These are phyloP conservation scores for Epizoanthus illoricatus DNA, from an alignment of 92 coral and sea anemone genomes.

Conservation along the genomic window DNA sequence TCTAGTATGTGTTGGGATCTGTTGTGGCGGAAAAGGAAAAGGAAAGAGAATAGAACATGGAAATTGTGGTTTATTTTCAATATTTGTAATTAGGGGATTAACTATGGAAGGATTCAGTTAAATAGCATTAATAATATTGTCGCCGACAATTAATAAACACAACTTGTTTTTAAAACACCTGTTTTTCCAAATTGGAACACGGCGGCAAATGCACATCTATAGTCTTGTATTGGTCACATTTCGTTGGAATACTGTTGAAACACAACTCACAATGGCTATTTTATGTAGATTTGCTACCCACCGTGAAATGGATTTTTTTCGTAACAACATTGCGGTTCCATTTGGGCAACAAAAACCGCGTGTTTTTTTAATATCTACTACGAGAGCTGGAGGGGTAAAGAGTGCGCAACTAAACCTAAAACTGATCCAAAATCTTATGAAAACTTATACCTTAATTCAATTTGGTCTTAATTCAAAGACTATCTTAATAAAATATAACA, in stretches of 20 bases:
- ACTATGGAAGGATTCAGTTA: constrained; percentile 14
- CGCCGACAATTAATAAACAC: constrained; percentile 7
- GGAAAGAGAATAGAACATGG: neutral
- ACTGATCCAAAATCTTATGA: neutral
- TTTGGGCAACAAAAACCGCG: neutral
- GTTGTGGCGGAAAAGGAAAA: constrained; percentile 4
- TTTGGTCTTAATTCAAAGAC: neutral
- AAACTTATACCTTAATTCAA: neutral
- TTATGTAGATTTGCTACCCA: constrained; percentile 3
- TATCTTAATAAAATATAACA: neutral
- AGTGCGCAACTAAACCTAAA: neutral
- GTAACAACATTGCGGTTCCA: neutral
- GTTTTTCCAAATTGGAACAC: neutral
- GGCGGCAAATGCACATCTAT: neutral
- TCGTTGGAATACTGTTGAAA: neutral
- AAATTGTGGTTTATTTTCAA: constrained; percentile 19
- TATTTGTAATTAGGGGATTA: constrained; percentile 19
- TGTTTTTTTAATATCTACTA: neutral
- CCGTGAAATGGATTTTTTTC: constrained; percentile 1
- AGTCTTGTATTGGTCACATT: neutral
- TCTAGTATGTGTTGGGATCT: neutral
- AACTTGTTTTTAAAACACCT: constrained; percentile 27
- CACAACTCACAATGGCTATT: neutral
- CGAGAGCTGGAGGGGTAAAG: neutral
- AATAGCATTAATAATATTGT: constrained; percentile 18